Evolutionary conservation across 2,797 vertebrate species (phyloP).

Genomic region (Caiman crocodilus): DNA sequence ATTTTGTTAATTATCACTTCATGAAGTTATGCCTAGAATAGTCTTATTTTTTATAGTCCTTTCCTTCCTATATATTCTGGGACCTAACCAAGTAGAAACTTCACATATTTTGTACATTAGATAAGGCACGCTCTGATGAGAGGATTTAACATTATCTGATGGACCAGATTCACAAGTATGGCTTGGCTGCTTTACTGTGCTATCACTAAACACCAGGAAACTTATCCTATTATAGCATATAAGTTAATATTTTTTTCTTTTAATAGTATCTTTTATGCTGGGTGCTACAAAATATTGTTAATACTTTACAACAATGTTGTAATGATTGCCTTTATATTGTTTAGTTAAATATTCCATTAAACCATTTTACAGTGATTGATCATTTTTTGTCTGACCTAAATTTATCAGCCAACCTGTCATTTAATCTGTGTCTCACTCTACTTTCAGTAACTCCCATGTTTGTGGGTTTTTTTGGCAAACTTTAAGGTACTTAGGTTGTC

Average conservation of each 20-base stretch:
- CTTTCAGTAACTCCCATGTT: not conserved
- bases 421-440: not conserved
- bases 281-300: slow-evolving; percentile 10
- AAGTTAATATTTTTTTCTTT: not conserved
- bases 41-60: no score
- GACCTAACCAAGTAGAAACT: slow-evolving; percentile 24
- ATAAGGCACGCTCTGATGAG: slow-evolving; percentile 58
- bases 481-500: not conserved
- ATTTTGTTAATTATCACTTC: no score
- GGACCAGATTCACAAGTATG: not conserved
- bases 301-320: not conserved
- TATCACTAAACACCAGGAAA: not conserved
- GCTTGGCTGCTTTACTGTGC: not conserved
- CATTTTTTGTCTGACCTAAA: not conserved
- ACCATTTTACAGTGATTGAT: not conserved
- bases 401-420: not conserved
- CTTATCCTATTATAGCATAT: no score
- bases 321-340: not conserved
- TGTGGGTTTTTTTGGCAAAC: not conserved
- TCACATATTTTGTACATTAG: slow-evolving; percentile 35
- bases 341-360: slow-evolving; percentile 16
- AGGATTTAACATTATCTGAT: slow-evolving; percentile 49
- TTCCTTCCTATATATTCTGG: no score
- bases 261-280: not conserved
- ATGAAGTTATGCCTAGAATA: no score